Conservation (phyloP, 2,797 vertebrate species). For the Pipistrellus nathusii region DNA sequence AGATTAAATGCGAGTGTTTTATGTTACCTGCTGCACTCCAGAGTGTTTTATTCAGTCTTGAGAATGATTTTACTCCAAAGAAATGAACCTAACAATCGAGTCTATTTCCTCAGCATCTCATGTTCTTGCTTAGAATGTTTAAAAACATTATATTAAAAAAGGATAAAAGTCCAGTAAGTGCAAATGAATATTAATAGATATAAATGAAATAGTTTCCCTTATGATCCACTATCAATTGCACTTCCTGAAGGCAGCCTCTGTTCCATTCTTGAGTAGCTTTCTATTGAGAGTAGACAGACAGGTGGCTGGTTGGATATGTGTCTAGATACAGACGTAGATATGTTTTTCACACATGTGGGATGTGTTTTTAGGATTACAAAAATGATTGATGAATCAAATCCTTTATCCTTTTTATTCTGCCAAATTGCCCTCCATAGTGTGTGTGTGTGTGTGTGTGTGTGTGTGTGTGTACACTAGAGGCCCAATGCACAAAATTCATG, state of each 20-base stretch:
- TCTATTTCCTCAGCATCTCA: background rate
- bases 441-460: background rate
- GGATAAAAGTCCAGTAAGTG: background rate
- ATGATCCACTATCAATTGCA: background rate
- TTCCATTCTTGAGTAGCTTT: background rate
- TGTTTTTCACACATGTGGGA: background rate
- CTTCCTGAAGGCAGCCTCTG: background rate
- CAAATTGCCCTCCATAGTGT: background rate
- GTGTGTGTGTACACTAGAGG: no score
- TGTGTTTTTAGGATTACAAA: background rate
- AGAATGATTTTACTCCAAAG: slow-evolving; percentile 15
- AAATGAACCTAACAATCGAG: background rate
- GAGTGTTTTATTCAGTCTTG: slow-evolving; percentile 44
- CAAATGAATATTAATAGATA: background rate
- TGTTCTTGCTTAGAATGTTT: slow-evolving; percentile 39
- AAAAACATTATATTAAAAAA: slow-evolving; percentile 1
- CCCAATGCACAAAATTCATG: no score
- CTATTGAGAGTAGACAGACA: background rate
- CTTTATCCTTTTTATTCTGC: background rate
- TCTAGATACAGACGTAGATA: background rate
- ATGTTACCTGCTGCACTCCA: background rate
- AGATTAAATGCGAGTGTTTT: background rate
- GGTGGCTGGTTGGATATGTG: background rate
- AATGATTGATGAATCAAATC: background rate
- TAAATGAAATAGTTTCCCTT: background rate